Evolutionary conservation across 2,113 vertebrate species (phyloP).

Genomic region (Panthera uncia): DNA sequence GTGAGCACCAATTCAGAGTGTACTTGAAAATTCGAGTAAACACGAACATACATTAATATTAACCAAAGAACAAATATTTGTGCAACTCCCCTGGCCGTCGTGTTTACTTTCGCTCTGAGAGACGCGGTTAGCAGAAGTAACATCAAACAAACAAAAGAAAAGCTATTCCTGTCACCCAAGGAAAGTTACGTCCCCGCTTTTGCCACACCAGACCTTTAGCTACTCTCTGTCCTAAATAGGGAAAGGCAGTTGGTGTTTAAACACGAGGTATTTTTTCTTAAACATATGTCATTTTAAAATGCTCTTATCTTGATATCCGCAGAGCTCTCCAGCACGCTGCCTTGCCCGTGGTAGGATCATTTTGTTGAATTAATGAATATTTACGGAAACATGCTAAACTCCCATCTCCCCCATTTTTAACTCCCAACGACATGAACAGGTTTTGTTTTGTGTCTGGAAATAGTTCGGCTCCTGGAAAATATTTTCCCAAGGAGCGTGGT

Average conservation of each 20-base stretch:
- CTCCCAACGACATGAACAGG: background rate
- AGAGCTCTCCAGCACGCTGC: background rate
- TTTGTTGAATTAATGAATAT: background rate
- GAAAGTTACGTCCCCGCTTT: background rate
- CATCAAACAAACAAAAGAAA: conserved; percentile 44
- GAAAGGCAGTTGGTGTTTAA: background rate
- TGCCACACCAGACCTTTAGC: accelerated
- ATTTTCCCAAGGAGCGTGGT: conserved; percentile 23
- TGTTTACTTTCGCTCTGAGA: conserved; percentile 54
- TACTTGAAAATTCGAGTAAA: conserved; percentile 32
- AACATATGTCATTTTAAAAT: background rate
- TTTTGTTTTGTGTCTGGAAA: conserved; percentile 44
- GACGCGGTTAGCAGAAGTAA: background rate
- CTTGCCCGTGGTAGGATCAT: background rate
- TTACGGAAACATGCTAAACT: background rate
- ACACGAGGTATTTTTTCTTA: background rate
- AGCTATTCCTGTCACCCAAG: background rate
- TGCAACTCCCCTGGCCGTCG: conserved; percentile 22
- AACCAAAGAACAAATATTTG: conserved; percentile 76
- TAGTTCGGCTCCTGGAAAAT: background rate
- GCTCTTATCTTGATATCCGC: background rate
- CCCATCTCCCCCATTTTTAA: background rate
- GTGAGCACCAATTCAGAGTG: background rate
- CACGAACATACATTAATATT: conserved; percentile 69
- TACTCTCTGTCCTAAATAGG: background rate